A percentile compares a stretch with the other conserved stretches of the same genome.
phyloP scores from a whole-genome alignment of 2,113 vertebrate genomes.

The Myiozetetes cayanensis region DNA sequence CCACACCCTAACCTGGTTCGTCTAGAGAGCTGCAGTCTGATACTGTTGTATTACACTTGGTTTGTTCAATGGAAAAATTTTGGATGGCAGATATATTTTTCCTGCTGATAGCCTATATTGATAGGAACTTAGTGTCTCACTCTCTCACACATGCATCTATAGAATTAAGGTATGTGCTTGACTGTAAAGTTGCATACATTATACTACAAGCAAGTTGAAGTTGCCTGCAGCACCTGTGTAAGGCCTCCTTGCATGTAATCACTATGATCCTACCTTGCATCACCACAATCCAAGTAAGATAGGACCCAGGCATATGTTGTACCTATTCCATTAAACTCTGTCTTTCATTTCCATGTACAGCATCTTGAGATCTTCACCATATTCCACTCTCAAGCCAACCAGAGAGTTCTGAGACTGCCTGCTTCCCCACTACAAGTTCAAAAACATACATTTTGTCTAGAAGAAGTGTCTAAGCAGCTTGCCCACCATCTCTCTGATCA shows the following conservation, averaged over 20 bases:
- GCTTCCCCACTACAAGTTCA: background rate
- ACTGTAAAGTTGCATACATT: background rate
- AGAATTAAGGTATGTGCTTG: background rate
- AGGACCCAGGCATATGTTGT: background rate
- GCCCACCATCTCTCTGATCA: background rate
- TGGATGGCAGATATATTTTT: background rate
- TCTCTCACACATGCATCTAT: background rate
- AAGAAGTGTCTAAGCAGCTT: background rate
- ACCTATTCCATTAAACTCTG: background rate
- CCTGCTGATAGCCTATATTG: background rate
- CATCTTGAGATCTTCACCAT: background rate
- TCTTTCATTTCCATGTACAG: background rate
- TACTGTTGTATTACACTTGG: background rate
- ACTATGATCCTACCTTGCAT: background rate
- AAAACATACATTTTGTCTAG: background rate
- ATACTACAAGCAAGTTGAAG: background rate
- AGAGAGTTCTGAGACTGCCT: background rate
- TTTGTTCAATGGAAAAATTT: background rate
- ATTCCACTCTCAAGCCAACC: background rate
- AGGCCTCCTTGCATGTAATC: background rate
- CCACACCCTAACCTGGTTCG: background rate
- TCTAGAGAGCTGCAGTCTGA: background rate
- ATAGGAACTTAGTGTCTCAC: background rate
- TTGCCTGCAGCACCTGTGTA: background rate
- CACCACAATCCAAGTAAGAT: rapidly evolving